Evolutionary conservation across 2,797 vertebrate genomes (phyloP).

Genomic region (Selene dorsalis): DNA sequence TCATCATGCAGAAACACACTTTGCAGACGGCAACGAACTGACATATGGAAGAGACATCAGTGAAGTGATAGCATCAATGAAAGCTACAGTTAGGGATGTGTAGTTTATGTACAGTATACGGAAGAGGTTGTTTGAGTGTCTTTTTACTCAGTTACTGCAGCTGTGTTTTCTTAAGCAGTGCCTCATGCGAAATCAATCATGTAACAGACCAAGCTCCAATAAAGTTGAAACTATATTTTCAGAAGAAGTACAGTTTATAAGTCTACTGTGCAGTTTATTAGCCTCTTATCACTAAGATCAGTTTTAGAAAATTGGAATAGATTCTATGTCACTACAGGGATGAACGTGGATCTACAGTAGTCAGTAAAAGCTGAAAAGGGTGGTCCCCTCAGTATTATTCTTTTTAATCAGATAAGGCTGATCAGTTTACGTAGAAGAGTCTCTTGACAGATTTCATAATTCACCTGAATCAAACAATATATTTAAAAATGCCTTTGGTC

Average conservation of each 20-base stretch:
- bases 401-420: neutral
- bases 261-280: conserved; percentile 4
- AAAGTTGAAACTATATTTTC: conserved; percentile 10
- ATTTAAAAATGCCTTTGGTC: neutral
- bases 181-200: conserved; percentile 31
- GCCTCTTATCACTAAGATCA: neutral
- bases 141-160: conserved; percentile 3
- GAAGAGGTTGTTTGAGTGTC: conserved; percentile 9
- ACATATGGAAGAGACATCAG: conserved; percentile 61
- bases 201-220: conserved; percentile 3
- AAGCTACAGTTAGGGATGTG: neutral
- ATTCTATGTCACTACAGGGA: neutral
- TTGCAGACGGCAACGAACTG: conserved; percentile 30
- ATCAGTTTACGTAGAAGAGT: neutral
- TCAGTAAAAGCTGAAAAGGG: neutral
- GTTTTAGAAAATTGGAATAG: neutral
- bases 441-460: neutral
- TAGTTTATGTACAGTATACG: conserved; percentile 28
- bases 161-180: conserved; percentile 21
- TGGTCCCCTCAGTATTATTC: neutral
- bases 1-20: conserved; percentile 24
- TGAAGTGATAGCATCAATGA: conserved; percentile 7
- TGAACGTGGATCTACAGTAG: neutral
- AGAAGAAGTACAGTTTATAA: conserved; percentile 14
- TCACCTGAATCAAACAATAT: neutral